Evolutionary conservation across 2,888 invertebrate genomes (phyloP).

Genomic region (Mesodorylaimus sp.): DNA sequence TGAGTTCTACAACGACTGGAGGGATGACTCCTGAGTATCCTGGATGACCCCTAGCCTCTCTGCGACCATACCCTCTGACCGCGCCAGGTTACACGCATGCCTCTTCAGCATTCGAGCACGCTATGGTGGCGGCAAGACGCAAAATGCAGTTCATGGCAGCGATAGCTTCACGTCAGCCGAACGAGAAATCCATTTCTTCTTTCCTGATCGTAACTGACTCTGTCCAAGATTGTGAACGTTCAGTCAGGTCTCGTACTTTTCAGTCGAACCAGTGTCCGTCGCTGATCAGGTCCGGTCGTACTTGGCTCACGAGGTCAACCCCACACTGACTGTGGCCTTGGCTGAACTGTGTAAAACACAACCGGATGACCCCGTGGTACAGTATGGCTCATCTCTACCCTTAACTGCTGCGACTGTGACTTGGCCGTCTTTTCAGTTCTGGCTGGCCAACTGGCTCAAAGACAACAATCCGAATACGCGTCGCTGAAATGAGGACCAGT

Average conservation of each 20-base stretch:
- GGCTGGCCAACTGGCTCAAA: conserved; percentile 56
- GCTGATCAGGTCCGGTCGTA: conserved; percentile 48
- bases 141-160: conserved; percentile 63
- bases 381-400: conserved; percentile 9
- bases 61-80: too few species aligned
- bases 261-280: conserved; percentile 51
- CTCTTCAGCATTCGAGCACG: conserved; percentile 46
- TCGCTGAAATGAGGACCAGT: too few species aligned
- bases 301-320: conserved; percentile 47
- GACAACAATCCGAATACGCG: conserved; percentile 55
- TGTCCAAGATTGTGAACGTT: not conserved
- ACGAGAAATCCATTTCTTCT: conserved; percentile 68
- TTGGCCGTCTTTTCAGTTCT: conserved; percentile 33
- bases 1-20: too few species aligned
- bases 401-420: not conserved
- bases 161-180: conserved; percentile 46
- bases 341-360: conserved; percentile 49
- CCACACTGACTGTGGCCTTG: conserved; percentile 41
- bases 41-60: too few species aligned
- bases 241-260: conserved; percentile 35
- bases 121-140: conserved; percentile 49
- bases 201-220: conserved; percentile 51
- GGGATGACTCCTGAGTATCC: too few species aligned
- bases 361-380: conserved; percentile 51
- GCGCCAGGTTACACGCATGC: too few species aligned